Conservation (phyloP, 2,113 vertebrate genomes). For the Cyprinodon brontotheroides region DNA sequence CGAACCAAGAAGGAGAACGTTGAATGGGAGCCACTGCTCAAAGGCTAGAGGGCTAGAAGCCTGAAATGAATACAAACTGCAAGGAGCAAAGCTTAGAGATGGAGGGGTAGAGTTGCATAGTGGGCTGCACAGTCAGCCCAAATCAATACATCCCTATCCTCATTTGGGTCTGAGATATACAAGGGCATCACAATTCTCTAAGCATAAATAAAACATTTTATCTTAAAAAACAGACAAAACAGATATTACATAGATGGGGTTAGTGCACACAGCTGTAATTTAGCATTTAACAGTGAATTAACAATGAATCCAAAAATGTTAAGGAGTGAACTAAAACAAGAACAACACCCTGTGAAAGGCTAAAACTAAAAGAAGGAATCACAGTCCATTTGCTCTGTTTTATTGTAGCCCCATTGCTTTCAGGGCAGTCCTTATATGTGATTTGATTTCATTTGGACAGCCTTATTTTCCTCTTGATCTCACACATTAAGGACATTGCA, state of each 20-base stretch:
- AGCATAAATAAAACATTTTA: conserved; percentile 79
- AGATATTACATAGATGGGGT: conserved; percentile 54
- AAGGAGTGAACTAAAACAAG: conserved; percentile 52
- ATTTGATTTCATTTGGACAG: conserved; percentile 79
- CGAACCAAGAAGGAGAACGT: conserved; percentile 63
- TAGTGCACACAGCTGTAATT: conserved; percentile 69
- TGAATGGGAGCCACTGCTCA: conserved; percentile 70
- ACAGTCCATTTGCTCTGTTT: conserved; percentile 76
- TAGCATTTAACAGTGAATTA: conserved; percentile 76
- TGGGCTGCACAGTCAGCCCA: conserved; percentile 60
- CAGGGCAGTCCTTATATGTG: conserved; percentile 65
- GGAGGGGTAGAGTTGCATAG: conserved; percentile 32
- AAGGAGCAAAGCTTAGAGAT: conserved; percentile 48
- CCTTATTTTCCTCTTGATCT: conserved; percentile 79
- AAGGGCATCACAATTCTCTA: conserved; percentile 66
- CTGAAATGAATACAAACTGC: conserved; percentile 68
- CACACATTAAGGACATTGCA: conserved; percentile 72
- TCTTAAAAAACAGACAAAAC: not conserved
- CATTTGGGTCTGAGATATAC: conserved; percentile 72
- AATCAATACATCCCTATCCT: conserved; percentile 72
- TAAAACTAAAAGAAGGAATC: conserved; percentile 80
- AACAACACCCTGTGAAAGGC: conserved; percentile 63
- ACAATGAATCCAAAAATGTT: conserved; percentile 76
- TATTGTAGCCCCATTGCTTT: conserved; percentile 67
- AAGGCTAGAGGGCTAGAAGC: conserved; percentile 66